phyloP scores from a whole-genome alignment of 2,888 invertebrate species.

The Agrilus biguttatus region DNA sequence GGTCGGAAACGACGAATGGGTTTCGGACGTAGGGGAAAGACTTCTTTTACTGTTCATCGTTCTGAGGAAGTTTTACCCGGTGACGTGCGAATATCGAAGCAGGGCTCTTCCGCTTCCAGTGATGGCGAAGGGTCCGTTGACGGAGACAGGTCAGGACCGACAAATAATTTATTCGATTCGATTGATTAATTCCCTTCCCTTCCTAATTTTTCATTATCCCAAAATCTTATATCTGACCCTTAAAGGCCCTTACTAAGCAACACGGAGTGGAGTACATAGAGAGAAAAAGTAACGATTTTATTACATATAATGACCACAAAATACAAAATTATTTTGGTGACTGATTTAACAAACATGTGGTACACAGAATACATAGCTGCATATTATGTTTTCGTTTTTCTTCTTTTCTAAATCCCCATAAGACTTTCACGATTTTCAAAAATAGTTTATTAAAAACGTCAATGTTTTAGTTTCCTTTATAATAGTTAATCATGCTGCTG shows the following conservation, averaged over 20 bases:
- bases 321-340: too few relatives aligned
- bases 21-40: conserved; percentile 89
- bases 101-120: conserved; percentile 86
- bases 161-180: conserved; percentile 1
- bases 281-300: conserved; percentile 17
- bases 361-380: too few relatives aligned
- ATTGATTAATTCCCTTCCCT: too few relatives aligned
- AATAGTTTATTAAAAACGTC: too few relatives aligned
- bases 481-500: too few relatives aligned
- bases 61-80: conserved; percentile 94
- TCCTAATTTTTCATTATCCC: conserved; percentile 6
- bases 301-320: too few relatives aligned
- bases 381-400: too few relatives aligned
- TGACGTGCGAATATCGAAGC: conserved; percentile 55
- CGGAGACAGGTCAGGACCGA: conserved; percentile 64
- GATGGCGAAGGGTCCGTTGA: conserved; percentile 76
- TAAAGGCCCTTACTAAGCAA: conserved; percentile 9
- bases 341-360: too few relatives aligned
- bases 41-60: conserved; percentile 93
- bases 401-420: too few relatives aligned
- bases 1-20: conserved; percentile 90
- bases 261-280: conserved; percentile 28
- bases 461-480: too few relatives aligned
- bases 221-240: conserved; percentile 7
- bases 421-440: too few relatives aligned